These are phyloP conservation scores for Drosophila ananassae DNA, from an alignment of 1,140 invertebrate genomes.

Conservation along the genomic window DNA sequence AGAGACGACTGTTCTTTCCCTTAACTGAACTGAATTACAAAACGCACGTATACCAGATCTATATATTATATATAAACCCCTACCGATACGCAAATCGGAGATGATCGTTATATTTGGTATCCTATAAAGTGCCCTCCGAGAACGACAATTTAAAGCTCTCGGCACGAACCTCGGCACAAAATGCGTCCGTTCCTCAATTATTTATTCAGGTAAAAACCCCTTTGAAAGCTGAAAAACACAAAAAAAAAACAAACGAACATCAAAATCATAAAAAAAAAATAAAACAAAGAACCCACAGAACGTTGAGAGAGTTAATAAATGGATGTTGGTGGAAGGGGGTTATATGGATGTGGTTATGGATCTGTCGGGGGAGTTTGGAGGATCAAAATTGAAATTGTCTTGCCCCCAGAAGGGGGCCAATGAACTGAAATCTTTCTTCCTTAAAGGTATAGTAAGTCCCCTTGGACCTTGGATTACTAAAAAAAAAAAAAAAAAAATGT, in stretches of 20 bases:
- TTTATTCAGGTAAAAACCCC: conserved; percentile 72
- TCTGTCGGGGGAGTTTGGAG: not conserved
- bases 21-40: conserved; percentile 30
- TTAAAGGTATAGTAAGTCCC: conserved; percentile 6
- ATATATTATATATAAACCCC: not conserved
- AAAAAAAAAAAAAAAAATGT: not conserved
- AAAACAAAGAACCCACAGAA: conserved; percentile 38
- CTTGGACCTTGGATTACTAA: not conserved
- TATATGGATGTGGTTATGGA: conserved; percentile 4
- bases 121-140: conserved; percentile 53
- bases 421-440: conserved; percentile 12
- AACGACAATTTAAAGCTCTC: conserved; percentile 67
- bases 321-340: not conserved
- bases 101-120: conserved; percentile 52
- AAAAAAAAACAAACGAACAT: conserved; percentile 23
- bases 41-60: conserved; percentile 18
- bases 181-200: conserved; percentile 51
- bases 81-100: conserved; percentile 10
- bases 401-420: conserved; percentile 7
- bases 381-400: not conserved
- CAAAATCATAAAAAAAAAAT: not conserved
- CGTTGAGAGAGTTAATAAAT: conserved; percentile 16
- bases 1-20: conserved; percentile 12
- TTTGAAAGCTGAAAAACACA: conserved; percentile 8
- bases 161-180: conserved; percentile 54